Conservation (phyloP, 1,140 invertebrate species). For the Paraescarpia echinospica region DNA sequence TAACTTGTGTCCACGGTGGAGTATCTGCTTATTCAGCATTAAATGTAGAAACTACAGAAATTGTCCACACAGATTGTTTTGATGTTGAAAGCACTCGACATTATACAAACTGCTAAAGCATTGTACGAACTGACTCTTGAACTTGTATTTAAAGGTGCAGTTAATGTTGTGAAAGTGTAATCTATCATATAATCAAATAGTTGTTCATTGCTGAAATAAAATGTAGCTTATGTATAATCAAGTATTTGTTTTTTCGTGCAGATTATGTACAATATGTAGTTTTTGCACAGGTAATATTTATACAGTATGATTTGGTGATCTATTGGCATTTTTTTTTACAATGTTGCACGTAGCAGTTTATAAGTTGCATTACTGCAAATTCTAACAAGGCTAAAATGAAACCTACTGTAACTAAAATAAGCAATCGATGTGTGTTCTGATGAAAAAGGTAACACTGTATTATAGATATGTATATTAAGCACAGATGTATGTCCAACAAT, state of each 20-base stretch:
- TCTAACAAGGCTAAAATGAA: background rate
- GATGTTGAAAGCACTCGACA: background rate
- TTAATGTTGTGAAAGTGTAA: background rate
- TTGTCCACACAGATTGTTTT: background rate
- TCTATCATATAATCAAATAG: background rate
- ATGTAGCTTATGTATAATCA: background rate
- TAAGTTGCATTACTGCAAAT: background rate
- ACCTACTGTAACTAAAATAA: background rate
- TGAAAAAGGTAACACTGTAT: background rate
- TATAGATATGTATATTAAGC: background rate
- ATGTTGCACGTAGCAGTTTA: background rate
- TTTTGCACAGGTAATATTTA: constrained; percentile 6
- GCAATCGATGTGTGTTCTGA: background rate
- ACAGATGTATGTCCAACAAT: background rate
- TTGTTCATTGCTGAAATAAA: background rate
- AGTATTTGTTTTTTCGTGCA: background rate
- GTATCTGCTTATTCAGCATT: background rate
- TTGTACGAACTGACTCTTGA: background rate
- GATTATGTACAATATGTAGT: background rate
- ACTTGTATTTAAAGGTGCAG: background rate
- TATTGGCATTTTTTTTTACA: background rate
- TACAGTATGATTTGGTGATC: background rate
- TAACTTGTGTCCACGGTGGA: background rate
- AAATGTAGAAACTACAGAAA: background rate
- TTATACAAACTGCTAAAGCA: background rate